A percentile compares a stretch with the other conserved stretches of the same genome.
phyloP scores from a whole-genome alignment of 2,797 vertebrate genomes.

The Spinus olivaceus region DNA sequence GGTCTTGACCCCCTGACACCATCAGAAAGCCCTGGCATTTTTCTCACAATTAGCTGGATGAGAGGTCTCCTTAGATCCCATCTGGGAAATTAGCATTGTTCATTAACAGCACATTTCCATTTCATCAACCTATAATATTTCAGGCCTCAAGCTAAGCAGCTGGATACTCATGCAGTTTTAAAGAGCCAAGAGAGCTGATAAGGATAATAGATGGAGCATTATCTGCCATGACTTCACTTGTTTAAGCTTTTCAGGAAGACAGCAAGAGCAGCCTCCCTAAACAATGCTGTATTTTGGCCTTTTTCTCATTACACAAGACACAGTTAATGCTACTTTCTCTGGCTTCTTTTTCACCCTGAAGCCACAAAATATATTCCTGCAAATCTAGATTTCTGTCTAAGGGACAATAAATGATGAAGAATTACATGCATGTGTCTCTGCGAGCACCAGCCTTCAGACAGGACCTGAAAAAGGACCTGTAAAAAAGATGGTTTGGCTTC shows the following conservation, averaged over 20 bases:
- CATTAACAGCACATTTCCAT: constrained; percentile 38
- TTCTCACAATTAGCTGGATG: constrained; percentile 51
- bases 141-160: constrained; percentile 33
- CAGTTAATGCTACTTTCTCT: not conserved
- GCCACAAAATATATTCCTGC: not conserved
- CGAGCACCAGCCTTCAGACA: not conserved
- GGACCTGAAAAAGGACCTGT: not conserved
- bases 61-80: constrained; percentile 16
- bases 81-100: constrained; percentile 47
- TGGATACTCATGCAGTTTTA: constrained; percentile 28
- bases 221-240: not conserved
- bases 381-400: not conserved
- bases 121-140: not conserved
- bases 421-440: not conserved
- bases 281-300: not conserved
- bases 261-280: not conserved
- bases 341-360: not conserved
- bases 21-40: constrained; percentile 36
- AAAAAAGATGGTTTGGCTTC: not conserved
- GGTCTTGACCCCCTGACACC: constrained; percentile 19
- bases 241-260: not conserved
- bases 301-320: not conserved
- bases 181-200: not conserved
- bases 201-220: not conserved
- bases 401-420: not conserved